Evolutionary conservation across 2,888 invertebrate genomes (phyloP).

Genomic region (Lacanobia wlatinum): DNA sequence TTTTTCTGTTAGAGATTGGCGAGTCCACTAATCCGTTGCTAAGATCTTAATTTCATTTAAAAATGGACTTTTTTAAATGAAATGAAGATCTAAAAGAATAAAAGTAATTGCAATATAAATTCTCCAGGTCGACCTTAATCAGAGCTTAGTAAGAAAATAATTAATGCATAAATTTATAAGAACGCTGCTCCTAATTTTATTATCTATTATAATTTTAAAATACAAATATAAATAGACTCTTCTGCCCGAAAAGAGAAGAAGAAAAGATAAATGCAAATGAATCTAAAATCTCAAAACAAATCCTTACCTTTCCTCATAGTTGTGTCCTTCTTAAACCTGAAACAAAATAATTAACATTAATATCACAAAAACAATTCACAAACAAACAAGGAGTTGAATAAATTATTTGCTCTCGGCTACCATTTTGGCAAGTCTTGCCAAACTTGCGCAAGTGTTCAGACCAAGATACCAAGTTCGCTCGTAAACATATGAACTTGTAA

Average conservation of each 20-base stretch:
- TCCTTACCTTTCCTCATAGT: constrained; percentile 86
- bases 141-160: constrained; percentile 23
- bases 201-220: not conserved
- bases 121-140: constrained; percentile 39
- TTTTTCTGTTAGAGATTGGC: not conserved
- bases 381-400: constrained; percentile 50
- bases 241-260: constrained; percentile 42
- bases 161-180: constrained; percentile 29
- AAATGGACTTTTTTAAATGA: constrained; percentile 6
- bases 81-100: too few species aligned
- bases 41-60: constrained; percentile 2
- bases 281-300: constrained; percentile 24
- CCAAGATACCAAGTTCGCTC: constrained; percentile 50
- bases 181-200: not conserved
- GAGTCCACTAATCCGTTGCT: constrained; percentile 8
- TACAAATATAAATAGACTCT: constrained; percentile 32
- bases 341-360: constrained; percentile 74
- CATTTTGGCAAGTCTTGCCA: constrained; percentile 33
- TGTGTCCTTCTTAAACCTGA: constrained; percentile 83
- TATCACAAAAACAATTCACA: constrained; percentile 37
- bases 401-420: constrained; percentile 47
- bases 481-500: constrained; percentile 54
- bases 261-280: constrained; percentile 24
- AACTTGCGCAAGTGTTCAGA: constrained; percentile 32
- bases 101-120: constrained; percentile 34